Evolutionary conservation across 1,140 invertebrate species (phyloP).

Genomic region (Musca vetustissima): DNA sequence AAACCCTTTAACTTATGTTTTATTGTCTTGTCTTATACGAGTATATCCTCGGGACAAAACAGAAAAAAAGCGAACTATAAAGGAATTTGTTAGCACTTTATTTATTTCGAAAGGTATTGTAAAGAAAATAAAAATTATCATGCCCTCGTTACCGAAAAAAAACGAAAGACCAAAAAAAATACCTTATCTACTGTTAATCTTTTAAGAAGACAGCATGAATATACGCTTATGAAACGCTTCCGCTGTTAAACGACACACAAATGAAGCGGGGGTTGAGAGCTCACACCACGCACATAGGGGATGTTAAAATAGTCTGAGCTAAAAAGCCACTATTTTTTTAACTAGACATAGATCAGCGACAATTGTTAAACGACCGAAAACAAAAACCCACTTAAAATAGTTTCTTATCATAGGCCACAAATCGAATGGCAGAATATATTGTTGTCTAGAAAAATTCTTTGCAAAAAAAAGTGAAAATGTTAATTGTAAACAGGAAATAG

Average conservation of each 20-base stretch:
- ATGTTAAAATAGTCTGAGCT: no score
- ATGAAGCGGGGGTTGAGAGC: not conserved
- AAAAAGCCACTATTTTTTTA: no score
- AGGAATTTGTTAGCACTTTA: not conserved
- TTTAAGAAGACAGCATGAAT: conserved; percentile 5
- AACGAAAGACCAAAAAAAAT: not conserved
- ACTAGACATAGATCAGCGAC: not conserved
- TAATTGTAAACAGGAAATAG: conserved; percentile 12
- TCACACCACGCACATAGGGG: not conserved
- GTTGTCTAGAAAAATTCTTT: not conserved
- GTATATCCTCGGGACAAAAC: conserved; percentile 11
- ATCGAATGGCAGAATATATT: not conserved
- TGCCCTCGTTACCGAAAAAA: not conserved
- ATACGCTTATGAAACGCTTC: not conserved
- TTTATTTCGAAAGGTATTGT: not conserved
- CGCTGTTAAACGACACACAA: not conserved
- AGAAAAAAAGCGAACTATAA: no score
- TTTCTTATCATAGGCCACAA: conserved; percentile 1
- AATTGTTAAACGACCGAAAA: not conserved
- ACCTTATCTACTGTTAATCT: conserved; percentile 15
- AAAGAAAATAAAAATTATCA: no score
- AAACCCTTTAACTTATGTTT: conserved; percentile 22
- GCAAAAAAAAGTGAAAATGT: no score
- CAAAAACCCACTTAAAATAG: not conserved
- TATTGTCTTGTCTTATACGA: conserved; percentile 15